phyloP scores from a whole-genome alignment of 2,888 invertebrate species.

The Drosophila aldrichi region DNA sequence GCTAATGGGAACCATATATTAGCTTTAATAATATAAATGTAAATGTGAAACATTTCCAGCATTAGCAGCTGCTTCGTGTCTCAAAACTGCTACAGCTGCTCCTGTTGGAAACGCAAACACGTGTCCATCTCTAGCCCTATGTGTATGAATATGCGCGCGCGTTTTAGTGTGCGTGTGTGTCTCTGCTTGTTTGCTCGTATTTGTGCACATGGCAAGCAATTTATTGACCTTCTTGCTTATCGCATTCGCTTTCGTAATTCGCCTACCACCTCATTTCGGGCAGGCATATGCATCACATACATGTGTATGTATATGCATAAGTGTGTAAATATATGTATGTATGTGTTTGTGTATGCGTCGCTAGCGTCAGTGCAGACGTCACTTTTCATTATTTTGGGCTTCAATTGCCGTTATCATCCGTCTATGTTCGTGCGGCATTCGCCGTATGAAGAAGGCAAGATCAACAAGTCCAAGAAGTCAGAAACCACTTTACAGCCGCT shows the following conservation, averaged over 20 bases:
- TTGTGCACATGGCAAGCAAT: constrained; percentile 58
- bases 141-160: constrained; percentile 12
- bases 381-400: constrained; percentile 37
- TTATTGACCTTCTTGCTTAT: constrained; percentile 79
- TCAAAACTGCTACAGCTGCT: not conserved
- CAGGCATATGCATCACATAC: constrained; percentile 3
- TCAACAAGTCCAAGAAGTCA: constrained; percentile 18
- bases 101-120: constrained; percentile 3
- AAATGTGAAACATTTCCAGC: not conserved
- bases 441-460: constrained; percentile 20
- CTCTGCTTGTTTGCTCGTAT: constrained; percentile 13
- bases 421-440: constrained; percentile 13
- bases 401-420: constrained; percentile 48
- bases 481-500: constrained; percentile 32
- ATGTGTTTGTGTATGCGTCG: not conserved
- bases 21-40: not conserved
- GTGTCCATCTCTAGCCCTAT: constrained; percentile 11
- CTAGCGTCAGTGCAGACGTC: constrained; percentile 44
- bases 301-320: not conserved
- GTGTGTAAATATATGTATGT: not conserved
- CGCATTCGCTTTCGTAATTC: constrained; percentile 57
- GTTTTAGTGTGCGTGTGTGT: constrained; percentile 3
- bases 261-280: constrained; percentile 42
- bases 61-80: not conserved
- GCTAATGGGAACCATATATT: not conserved